A percentile compares a stretch with the other conserved stretches of the same genome.
Evolutionary conservation across 2,113 vertebrate genomes (phyloP).

Genomic region (Guaruba guarouba): DNA sequence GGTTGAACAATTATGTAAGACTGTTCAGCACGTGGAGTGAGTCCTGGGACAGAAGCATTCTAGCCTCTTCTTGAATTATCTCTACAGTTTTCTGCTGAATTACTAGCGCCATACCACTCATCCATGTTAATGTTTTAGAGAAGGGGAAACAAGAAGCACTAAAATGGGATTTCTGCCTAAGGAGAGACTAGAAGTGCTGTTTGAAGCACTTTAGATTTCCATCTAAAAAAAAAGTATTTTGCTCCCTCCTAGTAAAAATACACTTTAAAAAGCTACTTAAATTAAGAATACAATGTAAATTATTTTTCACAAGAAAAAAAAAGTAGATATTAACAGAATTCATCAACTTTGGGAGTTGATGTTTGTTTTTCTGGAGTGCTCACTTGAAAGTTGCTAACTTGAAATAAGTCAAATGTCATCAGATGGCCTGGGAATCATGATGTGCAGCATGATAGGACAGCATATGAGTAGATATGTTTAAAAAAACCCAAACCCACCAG

Average conservation of each 20-base stretch:
- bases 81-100: neutral
- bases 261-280: neutral
- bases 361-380: neutral
- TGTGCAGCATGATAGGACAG: neutral
- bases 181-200: neutral
- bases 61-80: neutral
- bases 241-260: neutral
- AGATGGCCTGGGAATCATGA: fast-evolving
- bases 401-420: neutral
- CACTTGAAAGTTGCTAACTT: neutral
- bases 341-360: neutral
- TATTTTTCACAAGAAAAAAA: neutral
- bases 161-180: neutral
- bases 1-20: neutral
- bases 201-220: neutral
- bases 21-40: neutral
- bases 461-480: fast-evolving
- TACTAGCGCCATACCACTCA: neutral
- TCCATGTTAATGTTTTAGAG: neutral
- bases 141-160: neutral
- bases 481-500: neutral
- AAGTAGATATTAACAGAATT: neutral
- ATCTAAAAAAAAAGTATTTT: neutral
- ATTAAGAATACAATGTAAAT: neutral
- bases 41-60: neutral